These are phyloP conservation scores for Macrosteles quadrilineatus DNA, from an alignment of 1,140 invertebrate species.

Conservation along the genomic window DNA sequence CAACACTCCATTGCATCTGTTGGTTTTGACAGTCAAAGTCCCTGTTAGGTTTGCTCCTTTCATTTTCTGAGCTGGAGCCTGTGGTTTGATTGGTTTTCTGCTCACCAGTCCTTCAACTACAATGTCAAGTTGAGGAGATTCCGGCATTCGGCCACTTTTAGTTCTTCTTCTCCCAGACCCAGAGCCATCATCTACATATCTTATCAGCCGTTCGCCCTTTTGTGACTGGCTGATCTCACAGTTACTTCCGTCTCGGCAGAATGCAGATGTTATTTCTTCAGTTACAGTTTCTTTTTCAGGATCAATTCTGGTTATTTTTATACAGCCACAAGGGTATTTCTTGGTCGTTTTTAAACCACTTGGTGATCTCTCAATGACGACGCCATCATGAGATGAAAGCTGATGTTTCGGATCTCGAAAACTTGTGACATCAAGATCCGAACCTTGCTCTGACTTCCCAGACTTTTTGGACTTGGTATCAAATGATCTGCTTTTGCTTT, in stretches of 20 bases:
- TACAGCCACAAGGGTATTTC: neutral
- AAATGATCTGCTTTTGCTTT: too few relatives aligned
- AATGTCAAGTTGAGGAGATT: neutral
- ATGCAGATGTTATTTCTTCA: neutral
- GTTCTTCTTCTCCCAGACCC: neutral
- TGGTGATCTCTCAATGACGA: neutral
- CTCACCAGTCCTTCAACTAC: neutral
- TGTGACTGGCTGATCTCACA: neutral
- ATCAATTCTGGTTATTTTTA: neutral
- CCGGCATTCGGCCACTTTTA: neutral
- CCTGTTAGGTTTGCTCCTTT: neutral
- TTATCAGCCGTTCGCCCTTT: neutral
- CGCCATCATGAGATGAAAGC: neutral
- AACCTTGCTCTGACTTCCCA: too few relatives aligned
- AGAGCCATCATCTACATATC: too few relatives aligned
- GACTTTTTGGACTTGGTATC: too few relatives aligned
- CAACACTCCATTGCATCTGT: neutral
- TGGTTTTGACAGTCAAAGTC: neutral
- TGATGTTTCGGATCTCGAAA: too few relatives aligned
- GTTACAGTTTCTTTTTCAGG: neutral
- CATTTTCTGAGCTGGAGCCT: neutral
- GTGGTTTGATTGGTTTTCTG: neutral
- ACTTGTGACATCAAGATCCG: too few relatives aligned
- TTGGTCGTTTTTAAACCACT: neutral
- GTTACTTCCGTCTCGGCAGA: neutral